These are phyloP conservation scores for Crossoptilon crossoptilon DNA, from an alignment of 2,797 vertebrate genomes.

Conservation along the genomic window DNA sequence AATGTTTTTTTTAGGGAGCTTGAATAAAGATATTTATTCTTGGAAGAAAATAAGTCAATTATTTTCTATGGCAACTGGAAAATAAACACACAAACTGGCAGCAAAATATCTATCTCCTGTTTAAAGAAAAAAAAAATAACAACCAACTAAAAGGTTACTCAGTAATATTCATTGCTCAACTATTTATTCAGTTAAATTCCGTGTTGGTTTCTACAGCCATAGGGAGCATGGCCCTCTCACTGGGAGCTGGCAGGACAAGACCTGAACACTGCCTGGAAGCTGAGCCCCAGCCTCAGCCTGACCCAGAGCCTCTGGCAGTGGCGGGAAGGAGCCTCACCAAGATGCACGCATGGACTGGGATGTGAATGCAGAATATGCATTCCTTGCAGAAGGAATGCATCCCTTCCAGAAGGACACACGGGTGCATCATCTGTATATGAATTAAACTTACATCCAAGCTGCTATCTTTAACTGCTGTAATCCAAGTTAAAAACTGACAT, in stretches of 20 bases:
- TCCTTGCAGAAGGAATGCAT: not conserved
- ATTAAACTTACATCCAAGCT: not conserved
- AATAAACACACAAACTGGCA: slow-evolving; percentile 79
- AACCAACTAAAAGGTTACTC: slow-evolving; percentile 68
- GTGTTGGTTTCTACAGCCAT: slow-evolving; percentile 50
- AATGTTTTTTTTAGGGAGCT: slow-evolving; percentile 68
- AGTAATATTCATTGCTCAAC: slow-evolving; percentile 58
- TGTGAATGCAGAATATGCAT: not conserved
- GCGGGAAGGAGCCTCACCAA: not conserved
- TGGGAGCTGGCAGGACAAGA: slow-evolving; percentile 32
- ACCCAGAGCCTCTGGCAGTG: not conserved
- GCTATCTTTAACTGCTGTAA: no score
- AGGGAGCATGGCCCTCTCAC: not conserved
- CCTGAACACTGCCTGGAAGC: slow-evolving; percentile 30
- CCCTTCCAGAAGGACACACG: not conserved
- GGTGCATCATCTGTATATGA: not conserved
- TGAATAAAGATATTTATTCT: slow-evolving; percentile 80
- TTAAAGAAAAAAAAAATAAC: not conserved
- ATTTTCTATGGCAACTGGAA: slow-evolving; percentile 84
- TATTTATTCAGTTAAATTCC: slow-evolving; percentile 75
- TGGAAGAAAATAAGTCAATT: slow-evolving; percentile 80
- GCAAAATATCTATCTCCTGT: slow-evolving; percentile 56
- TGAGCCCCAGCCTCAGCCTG: not conserved
- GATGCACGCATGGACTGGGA: not conserved
- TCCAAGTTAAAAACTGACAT: not conserved